These are phyloP conservation scores for Phlogophora meticulosa DNA, from an alignment of 2,888 invertebrate species.

Conservation along the genomic window DNA sequence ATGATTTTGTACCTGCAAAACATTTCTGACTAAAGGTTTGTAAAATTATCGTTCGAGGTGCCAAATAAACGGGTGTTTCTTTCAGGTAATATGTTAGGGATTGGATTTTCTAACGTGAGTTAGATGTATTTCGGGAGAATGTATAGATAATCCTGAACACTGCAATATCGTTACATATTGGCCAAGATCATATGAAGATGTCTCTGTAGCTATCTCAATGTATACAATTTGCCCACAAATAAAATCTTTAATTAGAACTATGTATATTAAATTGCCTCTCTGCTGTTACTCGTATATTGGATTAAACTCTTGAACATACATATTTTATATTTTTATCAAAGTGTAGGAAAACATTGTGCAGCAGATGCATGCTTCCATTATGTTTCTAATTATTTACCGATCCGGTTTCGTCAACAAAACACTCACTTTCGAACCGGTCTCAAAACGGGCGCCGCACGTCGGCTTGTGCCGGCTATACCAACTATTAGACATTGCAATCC, in stretches of 20 bases:
- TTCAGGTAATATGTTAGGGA: background rate
- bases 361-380: constrained; percentile 62
- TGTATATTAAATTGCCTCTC: background rate
- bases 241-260: background rate
- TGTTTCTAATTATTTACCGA: constrained; percentile 76
- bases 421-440: constrained; percentile 87
- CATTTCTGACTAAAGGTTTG: constrained; percentile 23
- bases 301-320: constrained; percentile 5
- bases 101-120: background rate
- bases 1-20: constrained; percentile 40
- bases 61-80: constrained; percentile 20
- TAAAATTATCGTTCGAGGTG: constrained; percentile 18
- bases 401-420: constrained; percentile 85
- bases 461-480: constrained; percentile 50
- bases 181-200: constrained; percentile 6
- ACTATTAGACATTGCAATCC: constrained; percentile 56
- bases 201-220: constrained; percentile 1
- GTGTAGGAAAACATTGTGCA: constrained; percentile 48
- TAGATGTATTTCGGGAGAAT: background rate
- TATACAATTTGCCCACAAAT: background rate
- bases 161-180: background rate
- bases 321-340: constrained; percentile 30
- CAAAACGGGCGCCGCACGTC: constrained; percentile 68
- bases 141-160: background rate
- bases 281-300: constrained; percentile 27